Percentiles rank a stretch among this genome's conserved stretches.
These are phyloP conservation scores for Taxidea taxus DNA, from an alignment of 2,113 vertebrate genomes.

Conservation along the genomic window DNA sequence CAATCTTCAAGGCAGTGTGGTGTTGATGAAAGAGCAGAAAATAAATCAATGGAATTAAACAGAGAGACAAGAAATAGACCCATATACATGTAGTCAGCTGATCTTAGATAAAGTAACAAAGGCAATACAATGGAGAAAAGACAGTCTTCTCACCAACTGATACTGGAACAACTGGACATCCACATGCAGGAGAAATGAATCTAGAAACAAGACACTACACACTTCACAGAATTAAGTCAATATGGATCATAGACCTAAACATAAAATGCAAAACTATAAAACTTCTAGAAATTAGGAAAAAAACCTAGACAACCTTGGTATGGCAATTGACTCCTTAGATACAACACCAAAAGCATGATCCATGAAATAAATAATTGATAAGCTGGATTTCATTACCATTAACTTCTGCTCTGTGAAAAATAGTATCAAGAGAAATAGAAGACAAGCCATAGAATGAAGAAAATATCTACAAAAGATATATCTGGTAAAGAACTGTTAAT, in stretches of 20 bases:
- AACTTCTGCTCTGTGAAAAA: background rate
- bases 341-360: background rate
- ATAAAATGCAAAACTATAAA: background rate
- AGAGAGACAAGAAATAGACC: background rate
- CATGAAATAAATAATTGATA: background rate
- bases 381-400: background rate
- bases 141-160: background rate
- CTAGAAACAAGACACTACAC: background rate
- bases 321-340: background rate
- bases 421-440: background rate
- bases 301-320: background rate
- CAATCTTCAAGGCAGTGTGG: background rate
- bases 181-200: background rate
- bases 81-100: background rate
- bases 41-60: background rate
- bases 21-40: background rate
- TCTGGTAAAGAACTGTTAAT: background rate
- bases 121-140: background rate
- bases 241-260: background rate
- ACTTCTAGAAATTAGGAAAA: background rate
- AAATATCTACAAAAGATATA: background rate
- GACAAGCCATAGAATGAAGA: background rate
- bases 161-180: background rate
- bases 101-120: background rate
- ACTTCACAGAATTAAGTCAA: background rate